Conservation (phyloP, 1,140 invertebrate species). For the Polyergus mexicanus region DNA sequence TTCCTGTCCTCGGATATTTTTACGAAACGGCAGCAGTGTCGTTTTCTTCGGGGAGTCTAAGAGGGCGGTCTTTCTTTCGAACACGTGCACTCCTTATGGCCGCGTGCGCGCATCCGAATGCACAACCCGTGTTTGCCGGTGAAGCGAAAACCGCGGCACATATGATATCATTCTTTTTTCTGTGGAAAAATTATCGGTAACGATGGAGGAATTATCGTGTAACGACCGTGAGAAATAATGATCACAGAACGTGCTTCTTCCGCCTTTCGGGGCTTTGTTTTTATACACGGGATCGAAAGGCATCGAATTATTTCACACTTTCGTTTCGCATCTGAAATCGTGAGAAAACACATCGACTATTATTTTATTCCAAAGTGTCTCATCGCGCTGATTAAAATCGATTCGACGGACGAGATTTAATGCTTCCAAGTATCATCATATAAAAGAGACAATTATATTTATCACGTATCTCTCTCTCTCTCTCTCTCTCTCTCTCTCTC, state of each 20-base stretch:
- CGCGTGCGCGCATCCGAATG: neutral
- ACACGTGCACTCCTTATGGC: constrained; percentile 52
- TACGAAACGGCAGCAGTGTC: constrained; percentile 41
- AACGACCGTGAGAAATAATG: neutral
- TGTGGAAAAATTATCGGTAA: neutral
- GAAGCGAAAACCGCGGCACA: neutral
- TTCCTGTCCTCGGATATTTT: constrained; percentile 70
- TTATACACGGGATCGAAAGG: constrained; percentile 16
- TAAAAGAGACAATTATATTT: constrained; percentile 5
- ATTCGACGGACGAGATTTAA: neutral
- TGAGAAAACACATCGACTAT: neutral
- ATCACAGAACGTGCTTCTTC: neutral
- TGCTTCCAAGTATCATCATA: neutral
- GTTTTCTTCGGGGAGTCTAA: constrained; percentile 51
- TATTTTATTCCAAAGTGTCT: neutral
- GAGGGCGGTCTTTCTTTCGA: constrained; percentile 16
- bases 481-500: neutral
- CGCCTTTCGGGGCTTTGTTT: constrained; percentile 11
- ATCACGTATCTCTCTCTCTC: neutral
- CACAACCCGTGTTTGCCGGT: neutral
- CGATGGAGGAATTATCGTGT: neutral
- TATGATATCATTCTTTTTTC: constrained; percentile 11
- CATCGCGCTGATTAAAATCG: neutral
- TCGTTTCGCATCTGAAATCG: neutral
- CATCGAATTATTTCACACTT: constrained; percentile 50